Evolutionary conservation across 1,140 invertebrate genomes (phyloP).

Genomic region (Zaprionus kolodkinae): DNA sequence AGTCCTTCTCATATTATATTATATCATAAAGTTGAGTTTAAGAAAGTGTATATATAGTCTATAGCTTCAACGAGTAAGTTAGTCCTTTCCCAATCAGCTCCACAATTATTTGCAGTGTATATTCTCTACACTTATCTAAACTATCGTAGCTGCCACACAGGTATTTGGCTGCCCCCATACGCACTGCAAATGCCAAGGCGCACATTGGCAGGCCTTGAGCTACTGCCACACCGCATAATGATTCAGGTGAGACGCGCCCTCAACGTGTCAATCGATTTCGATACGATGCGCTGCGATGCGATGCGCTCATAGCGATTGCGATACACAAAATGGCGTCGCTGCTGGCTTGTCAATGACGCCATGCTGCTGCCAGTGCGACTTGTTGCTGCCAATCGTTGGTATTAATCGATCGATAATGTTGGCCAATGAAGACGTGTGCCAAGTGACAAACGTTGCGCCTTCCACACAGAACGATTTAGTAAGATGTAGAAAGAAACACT

Average conservation of each 20-base stretch:
- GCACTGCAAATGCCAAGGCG: slow-evolving; percentile 67
- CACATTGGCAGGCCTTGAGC: slow-evolving; percentile 58
- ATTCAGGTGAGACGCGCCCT: slow-evolving; percentile 75
- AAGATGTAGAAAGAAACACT: background rate
- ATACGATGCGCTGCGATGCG: background rate
- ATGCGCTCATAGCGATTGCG: slow-evolving; percentile 4
- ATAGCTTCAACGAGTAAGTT: too few relatives aligned
- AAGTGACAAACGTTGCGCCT: slow-evolving; percentile 28
- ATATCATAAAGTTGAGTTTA: too few relatives aligned
- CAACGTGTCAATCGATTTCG: slow-evolving; percentile 60
- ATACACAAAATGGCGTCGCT: slow-evolving; percentile 55
- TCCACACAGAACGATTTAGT: background rate
- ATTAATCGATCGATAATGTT: slow-evolving; percentile 51
- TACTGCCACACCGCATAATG: slow-evolving; percentile 43
- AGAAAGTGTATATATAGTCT: too few relatives aligned
- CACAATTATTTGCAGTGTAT: background rate
- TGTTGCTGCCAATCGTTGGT: slow-evolving; percentile 34
- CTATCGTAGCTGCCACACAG: slow-evolving; percentile 6
- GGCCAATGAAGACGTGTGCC: slow-evolving; percentile 39
- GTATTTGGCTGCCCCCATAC: slow-evolving; percentile 11
- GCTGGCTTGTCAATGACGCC: slow-evolving; percentile 54
- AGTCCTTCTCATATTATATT: too few relatives aligned
- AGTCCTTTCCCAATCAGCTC: background rate
- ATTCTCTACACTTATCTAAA: too few relatives aligned
- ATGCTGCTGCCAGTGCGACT: slow-evolving; percentile 39